Base-by-base conservation (phyloP, 2,888 invertebrate species). In the Nemotelus nigrinus region DNA sequence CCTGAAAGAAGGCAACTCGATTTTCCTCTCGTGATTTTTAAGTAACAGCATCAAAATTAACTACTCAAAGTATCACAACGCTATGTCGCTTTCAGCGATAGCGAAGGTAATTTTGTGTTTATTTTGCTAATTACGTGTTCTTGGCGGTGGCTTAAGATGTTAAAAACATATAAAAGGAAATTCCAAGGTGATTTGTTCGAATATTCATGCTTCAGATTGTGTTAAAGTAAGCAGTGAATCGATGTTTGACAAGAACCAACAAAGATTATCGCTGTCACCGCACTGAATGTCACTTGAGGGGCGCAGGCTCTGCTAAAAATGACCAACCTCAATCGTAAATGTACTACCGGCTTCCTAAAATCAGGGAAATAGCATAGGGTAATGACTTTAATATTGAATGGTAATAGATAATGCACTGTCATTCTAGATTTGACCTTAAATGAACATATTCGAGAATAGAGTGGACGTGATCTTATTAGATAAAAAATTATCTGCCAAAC, bases 21-120 rank as follows among this genome's bases (percentile, higher is more conserved):
- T 68, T 60, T 76, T 39, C 10, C 50, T 65, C 58, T n/a, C 41
- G 53, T 4, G 48, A 43, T 41, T 55, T 57, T 60, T 75, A 78
- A 80, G 81, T 3, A 85, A 87, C 85, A 85, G 85, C 87, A 84
- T 84, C 90, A 91, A 91, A 89, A 91, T 91, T 90, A 90, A 88
- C 88, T 91, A 90, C 87, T 89, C 89, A 82, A 91, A 91, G 89
- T 91, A 91, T 86, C 90, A 90, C 88, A 90, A 89, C 85, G 89
- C 89, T 86, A 90, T 90, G 88, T 90, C 87, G 84, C 84, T 87
- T 79, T 87, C 91, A 87, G 89, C 88, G 85, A 89, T 92, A 89
- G 91, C 91, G 83, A 92, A 92, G 90, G 92, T 92, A 89, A 83
- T 87, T 58, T 43, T 8, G 10, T 71, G 55, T 57, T 53, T 41